Evolutionary conservation across 2,113 vertebrate species (phyloP).

Genomic region (Gambusia affinis): DNA sequence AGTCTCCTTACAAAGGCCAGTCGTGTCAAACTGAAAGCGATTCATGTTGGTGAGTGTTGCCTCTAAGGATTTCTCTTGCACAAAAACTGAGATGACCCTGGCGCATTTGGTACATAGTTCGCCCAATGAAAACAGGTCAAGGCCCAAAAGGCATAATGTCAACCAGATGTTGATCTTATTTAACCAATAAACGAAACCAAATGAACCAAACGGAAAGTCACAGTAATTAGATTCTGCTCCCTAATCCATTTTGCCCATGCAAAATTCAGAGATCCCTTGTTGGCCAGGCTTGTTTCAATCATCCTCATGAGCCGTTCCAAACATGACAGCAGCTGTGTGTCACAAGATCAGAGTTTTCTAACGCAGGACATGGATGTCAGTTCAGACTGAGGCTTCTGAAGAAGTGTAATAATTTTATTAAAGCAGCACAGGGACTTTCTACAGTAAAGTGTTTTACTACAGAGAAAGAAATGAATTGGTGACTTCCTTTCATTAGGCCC

Average conservation of each 20-base stretch:
- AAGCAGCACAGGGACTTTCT: constrained; percentile 41
- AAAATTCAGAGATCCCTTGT: constrained; percentile 32
- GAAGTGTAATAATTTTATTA: constrained; percentile 30
- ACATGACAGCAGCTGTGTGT: constrained; percentile 46
- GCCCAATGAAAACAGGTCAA: background rate
- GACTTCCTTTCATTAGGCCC: constrained; percentile 64
- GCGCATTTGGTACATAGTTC: background rate
- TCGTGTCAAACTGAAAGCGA: too few species aligned
- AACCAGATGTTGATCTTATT: background rate
- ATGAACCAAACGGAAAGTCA: constrained; percentile 1
- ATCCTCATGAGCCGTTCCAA: constrained; percentile 47
- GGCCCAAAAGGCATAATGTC: background rate
- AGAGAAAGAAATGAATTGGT: constrained; percentile 48
- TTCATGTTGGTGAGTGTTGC: background rate
- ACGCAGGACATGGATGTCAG: constrained; percentile 20
- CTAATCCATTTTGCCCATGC: constrained; percentile 41
- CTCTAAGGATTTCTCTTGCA: background rate
- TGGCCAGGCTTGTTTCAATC: constrained; percentile 33
- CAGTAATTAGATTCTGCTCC: constrained; percentile 42
- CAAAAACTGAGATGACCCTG: background rate
- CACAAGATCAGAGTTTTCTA: constrained; percentile 33
- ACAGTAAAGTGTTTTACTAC: constrained; percentile 36
- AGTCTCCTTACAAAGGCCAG: too few species aligned
- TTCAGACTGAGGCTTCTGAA: constrained; percentile 28
- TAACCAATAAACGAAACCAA: constrained; percentile 16